Evolutionary conservation across 2,797 vertebrate species (phyloP).

Genomic region (Erpetoichthys calabaricus): DNA sequence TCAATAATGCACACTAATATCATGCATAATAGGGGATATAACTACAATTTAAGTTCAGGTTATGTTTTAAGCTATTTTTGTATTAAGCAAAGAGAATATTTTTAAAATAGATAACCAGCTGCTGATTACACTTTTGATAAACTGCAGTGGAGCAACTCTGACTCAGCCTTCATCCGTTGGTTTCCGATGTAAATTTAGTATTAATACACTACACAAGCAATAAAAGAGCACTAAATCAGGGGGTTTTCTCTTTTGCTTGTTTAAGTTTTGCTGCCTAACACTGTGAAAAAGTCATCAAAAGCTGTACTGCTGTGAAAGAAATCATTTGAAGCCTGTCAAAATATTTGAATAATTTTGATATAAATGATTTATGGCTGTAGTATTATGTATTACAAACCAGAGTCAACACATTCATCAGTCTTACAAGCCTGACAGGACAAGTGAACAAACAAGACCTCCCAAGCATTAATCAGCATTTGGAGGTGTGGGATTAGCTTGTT

Average conservation of each 20-base stretch:
- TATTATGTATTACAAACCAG: constrained; percentile 7
- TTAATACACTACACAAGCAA: constrained; percentile 2
- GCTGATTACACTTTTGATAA: too few species aligned
- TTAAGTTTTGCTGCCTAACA: background rate
- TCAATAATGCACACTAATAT: too few species aligned
- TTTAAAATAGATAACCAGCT: too few species aligned
- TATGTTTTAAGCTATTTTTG: too few species aligned
- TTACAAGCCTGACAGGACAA: constrained; percentile 1
- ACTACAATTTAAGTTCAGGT: too few species aligned
- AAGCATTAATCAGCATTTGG: constrained; percentile 8
- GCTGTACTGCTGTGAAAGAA: constrained; percentile 15
- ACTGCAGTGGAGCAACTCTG: too few species aligned
- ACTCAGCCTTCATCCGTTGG: too few species aligned
- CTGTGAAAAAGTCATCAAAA: background rate
- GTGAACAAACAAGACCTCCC: constrained; percentile 2
- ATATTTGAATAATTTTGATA: constrained; percentile 30
- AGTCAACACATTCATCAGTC: constrained; percentile 12
- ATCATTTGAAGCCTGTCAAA: constrained; percentile 9
- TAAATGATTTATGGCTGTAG: constrained; percentile 12
- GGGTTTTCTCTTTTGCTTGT: background rate
- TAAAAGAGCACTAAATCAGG: constrained; percentile 1
- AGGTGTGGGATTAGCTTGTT: constrained; percentile 6
- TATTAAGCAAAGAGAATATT: too few species aligned
- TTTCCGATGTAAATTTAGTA: background rate
- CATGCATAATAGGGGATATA: too few species aligned